Evolutionary conservation across 2,113 vertebrate genomes (phyloP), one percentile per base, ranked within the genome.

Genomic region (Theristicus caerulescens): DNA sequence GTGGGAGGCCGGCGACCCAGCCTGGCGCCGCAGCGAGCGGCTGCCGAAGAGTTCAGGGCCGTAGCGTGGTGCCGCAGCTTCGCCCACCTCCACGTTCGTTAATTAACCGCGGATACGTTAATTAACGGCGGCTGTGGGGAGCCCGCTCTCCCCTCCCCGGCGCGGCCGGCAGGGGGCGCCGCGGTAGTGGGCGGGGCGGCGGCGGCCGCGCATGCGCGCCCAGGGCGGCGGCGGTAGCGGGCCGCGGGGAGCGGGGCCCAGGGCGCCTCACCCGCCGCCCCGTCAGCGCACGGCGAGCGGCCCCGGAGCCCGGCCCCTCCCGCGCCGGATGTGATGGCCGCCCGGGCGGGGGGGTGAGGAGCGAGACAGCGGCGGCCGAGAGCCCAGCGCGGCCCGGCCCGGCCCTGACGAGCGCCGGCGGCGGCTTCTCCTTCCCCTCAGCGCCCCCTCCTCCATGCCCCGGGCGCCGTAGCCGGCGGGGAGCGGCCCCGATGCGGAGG

Each of bases 401-500:
- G 80, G 76, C 90, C 38, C 61, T 38, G 52, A 76, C 77, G 71
- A 90, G 42, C 84, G 73, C 64, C 62, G 71, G 72, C 67, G 42
- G n/a, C 44, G 21, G 52, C 78, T 67, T 66, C 59, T 49, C 65
- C 42, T 61, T 69, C 52, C 34, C 70, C n/a, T 31, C 66, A 8
- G 69, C 59, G 51, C 13, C 46, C 51, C 20, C 49, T 31, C 16
- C 8, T 15, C 47, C 51, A 82, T 89, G 86, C 51, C 69, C 69
- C 61, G 69, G 78, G 69, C 61, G 61, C 87, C 54, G 70, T 90
- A 82, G 78, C 77, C 58, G 59, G 36, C 61, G 88, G 82, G 55
- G 82, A 96, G 70, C 72, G 82, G 83, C 82, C 77, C 95, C 97
- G 98, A 99, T 99, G 99, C 98, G 97, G 98, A 98, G 98, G 96